Evolutionary conservation across 2,888 invertebrate species (phyloP), one percentile per base, ranked within the genome.

Genomic region (Limnephilus lunatus): DNA sequence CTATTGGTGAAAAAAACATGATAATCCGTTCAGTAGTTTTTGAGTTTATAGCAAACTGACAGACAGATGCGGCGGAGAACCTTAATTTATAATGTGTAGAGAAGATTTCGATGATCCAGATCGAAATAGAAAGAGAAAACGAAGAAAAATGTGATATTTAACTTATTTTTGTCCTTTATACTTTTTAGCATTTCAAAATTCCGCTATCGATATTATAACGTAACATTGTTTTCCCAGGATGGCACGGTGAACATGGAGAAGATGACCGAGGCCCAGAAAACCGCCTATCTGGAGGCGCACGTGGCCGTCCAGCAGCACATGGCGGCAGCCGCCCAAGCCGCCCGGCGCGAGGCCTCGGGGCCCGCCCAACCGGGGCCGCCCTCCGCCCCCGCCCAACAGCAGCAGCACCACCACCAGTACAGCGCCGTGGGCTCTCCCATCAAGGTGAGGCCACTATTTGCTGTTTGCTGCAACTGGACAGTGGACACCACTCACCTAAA

Each of bases 271-370:
- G 97, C 96, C 94, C 97, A 97, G 95, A 97, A 97, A 95, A 97
- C 97, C 93, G 97, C 97, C 91, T 98, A 98, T 94, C 95, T 97
- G 94, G 97, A 98, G 95, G 97, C 97, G 92, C 97, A 97, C 95
- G 97, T 97, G 95, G 97, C 97, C 93, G 97, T 98, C 91, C 97
- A 97, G 95, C 97, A 97, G 94, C 97, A 97, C 95, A 97, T 97
- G 97, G 97, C 97, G 82, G 97, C 97, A 94, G 97, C 97, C 93
- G 97, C 97, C 83, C 97, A 96, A 94, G 95, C 96, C 94, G 95
- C 96, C 48, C 95, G 96, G 92, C 95, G 96, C 93, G 96, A 96
- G 94, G 86, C 48, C 15, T 80, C 68, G 31, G 91, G 85, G 31
- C 85, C 48, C 30, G 90, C 87, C 68, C 85, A 31, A 35, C 90